Conservation (phyloP, 2,113 vertebrate genomes). For the Lamprologus callipterus region DNA sequence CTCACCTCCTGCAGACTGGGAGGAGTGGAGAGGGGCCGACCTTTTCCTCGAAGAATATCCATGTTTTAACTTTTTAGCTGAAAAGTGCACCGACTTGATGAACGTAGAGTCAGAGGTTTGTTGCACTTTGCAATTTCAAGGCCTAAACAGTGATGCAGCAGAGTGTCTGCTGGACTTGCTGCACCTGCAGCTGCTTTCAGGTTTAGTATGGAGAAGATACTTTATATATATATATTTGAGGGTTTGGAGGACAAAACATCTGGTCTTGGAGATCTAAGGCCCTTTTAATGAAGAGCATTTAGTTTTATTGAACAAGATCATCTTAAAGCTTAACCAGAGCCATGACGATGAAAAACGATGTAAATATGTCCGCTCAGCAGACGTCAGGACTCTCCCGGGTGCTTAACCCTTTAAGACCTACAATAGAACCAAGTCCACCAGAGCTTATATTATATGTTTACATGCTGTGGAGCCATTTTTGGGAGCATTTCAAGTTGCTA, state of each 20-base stretch:
- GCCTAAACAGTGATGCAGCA: background rate
- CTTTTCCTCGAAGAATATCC: background rate
- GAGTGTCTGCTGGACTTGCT: background rate
- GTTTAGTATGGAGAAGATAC: background rate
- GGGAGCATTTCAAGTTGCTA: too few species aligned
- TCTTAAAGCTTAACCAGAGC: background rate
- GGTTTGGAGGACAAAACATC: background rate
- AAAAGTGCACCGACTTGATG: background rate
- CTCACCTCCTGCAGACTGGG: background rate
- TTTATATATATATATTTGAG: background rate
- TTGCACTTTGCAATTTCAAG: background rate
- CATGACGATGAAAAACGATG: background rate
- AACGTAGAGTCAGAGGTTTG: background rate
- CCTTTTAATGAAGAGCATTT: background rate
- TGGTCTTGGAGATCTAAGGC: background rate
- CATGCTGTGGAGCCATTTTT: too few species aligned
- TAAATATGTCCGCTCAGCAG: background rate
- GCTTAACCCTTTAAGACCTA: background rate
- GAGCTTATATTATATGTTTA: too few species aligned
- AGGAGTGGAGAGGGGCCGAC: background rate
- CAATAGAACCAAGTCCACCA: too few species aligned
- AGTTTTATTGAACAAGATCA: background rate
- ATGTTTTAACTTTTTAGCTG: background rate
- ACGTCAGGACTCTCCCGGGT: background rate
- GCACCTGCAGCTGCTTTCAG: fast-evolving